These are phyloP conservation scores for Athene cunicularia DNA, from an alignment of 2,113 vertebrate species.

Conservation along the genomic window DNA sequence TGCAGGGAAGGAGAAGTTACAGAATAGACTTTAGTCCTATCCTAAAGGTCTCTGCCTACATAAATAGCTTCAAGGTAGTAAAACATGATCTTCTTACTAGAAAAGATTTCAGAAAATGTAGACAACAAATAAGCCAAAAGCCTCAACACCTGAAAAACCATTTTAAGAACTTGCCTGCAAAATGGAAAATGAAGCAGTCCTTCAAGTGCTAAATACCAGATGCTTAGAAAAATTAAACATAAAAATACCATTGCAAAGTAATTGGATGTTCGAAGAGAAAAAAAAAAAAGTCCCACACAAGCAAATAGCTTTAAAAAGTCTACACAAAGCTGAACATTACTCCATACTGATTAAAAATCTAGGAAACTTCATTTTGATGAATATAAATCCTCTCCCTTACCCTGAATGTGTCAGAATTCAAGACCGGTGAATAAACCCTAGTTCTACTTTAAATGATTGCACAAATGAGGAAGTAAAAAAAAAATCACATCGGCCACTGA, in stretches of 20 bases:
- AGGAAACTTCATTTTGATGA: neutral
- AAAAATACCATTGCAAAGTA: neutral
- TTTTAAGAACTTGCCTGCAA: slow-evolving; percentile 9
- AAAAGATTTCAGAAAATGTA: slow-evolving; percentile 8
- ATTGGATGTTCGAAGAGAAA: neutral
- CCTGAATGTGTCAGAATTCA: neutral
- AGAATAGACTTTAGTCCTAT: neutral
- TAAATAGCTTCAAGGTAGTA: neutral
- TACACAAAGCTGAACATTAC: neutral
- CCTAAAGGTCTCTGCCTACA: neutral
- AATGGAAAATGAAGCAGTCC: neutral
- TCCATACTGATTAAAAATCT: neutral
- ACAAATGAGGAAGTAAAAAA: neutral
- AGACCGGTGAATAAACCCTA: neutral
- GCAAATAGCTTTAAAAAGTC: neutral
- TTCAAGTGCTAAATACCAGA: neutral
- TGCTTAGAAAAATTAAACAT: neutral
- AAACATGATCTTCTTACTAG: neutral
- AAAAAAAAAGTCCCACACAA: neutral
- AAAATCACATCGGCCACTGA: neutral
- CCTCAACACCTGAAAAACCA: slow-evolving; percentile 9
- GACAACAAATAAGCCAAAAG: slow-evolving; percentile 8
- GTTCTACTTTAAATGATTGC: neutral
- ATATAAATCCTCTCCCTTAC: neutral
- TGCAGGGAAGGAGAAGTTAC: neutral